These are phyloP conservation scores for Decapterus maruadsi DNA, from an alignment of 2,797 vertebrate species.

Conservation along the genomic window DNA sequence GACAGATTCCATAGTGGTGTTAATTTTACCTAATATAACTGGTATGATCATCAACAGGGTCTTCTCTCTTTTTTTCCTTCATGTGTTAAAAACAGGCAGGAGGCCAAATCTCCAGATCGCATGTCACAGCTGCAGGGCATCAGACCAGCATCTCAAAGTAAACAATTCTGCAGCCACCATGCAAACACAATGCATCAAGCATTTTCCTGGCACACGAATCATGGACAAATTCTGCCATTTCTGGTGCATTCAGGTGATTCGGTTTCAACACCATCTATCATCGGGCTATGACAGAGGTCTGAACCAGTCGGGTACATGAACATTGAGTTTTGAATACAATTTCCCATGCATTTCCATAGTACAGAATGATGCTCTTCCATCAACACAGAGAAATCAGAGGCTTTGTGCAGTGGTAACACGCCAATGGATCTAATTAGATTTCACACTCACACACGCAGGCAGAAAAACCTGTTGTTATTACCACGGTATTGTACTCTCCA, in stretches of 20 bases:
- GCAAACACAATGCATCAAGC: too few relatives aligned
- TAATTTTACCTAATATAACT: too few relatives aligned
- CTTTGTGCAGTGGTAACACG: background rate
- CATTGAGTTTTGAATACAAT: background rate
- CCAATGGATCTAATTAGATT: background rate
- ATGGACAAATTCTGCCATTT: background rate
- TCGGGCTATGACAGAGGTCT: background rate
- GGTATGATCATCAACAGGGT: too few relatives aligned
- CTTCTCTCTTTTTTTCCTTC: too few relatives aligned
- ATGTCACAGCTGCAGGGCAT: too few relatives aligned
- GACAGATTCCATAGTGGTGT: too few relatives aligned
- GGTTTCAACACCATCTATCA: background rate
- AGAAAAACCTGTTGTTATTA: slow-evolving; percentile 4
- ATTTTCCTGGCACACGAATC: background rate
- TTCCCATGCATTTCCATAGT: background rate
- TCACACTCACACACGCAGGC: background rate
- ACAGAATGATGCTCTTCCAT: background rate
- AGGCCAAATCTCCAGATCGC: too few relatives aligned
- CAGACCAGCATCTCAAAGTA: too few relatives aligned
- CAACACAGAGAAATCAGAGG: background rate
- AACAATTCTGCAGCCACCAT: too few relatives aligned
- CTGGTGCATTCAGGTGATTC: too few relatives aligned
- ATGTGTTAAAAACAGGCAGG: too few relatives aligned
- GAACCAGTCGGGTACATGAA: background rate
- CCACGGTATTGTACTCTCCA: slow-evolving; percentile 1